phyloP scores from a whole-genome alignment of 2,888 invertebrate species.

The Pheosia tremula region DNA sequence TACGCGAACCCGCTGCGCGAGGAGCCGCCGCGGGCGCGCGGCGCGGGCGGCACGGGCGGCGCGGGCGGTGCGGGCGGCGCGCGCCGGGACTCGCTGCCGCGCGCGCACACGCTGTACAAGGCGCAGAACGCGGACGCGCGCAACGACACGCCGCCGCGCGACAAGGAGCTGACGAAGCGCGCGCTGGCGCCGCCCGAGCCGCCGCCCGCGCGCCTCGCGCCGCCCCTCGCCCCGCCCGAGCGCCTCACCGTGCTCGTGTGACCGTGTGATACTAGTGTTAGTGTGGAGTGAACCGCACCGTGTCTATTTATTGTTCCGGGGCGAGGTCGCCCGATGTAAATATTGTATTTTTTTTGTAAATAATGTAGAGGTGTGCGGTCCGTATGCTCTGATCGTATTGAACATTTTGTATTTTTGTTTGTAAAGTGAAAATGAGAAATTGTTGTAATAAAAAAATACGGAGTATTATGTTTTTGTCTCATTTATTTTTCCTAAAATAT shows the following conservation, averaged over 20 bases:
- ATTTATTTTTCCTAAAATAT: conserved; percentile 14
- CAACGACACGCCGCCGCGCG: conserved; percentile 91
- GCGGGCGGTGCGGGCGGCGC: conserved; percentile 84
- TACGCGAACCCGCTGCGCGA: conserved; percentile 92
- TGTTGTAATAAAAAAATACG: conserved; percentile 72
- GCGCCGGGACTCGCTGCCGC: conserved; percentile 76
- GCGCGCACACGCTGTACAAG: conserved; percentile 90
- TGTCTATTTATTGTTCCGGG: conserved; percentile 64
- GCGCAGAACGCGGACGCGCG: conserved; percentile 93
- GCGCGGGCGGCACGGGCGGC: conserved; percentile 85
- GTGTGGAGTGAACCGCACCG: conserved; percentile 30
- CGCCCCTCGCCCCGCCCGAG: conserved; percentile 67
- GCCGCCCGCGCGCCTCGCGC: conserved; percentile 60
- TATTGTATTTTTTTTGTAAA: conserved; percentile 78
- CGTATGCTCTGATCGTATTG: conserved; percentile 53
- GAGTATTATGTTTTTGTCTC: conserved; percentile 27
- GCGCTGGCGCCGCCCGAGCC: conserved; percentile 79
- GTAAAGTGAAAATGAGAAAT: conserved; percentile 63
- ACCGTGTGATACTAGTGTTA: conserved; percentile 57
- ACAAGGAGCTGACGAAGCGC: conserved; percentile 91
- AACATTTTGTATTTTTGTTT: conserved; percentile 64
- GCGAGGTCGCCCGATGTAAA: conserved; percentile 62
- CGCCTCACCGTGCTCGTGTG: conserved; percentile 78
- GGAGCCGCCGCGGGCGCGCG: conserved; percentile 75
- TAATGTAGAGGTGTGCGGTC: conserved; percentile 66